A percentile compares a stretch with the other conserved stretches of the same genome.
These are phyloP conservation scores for Empis stercorea DNA, from an alignment of 2,888 invertebrate species.

Conservation along the genomic window DNA sequence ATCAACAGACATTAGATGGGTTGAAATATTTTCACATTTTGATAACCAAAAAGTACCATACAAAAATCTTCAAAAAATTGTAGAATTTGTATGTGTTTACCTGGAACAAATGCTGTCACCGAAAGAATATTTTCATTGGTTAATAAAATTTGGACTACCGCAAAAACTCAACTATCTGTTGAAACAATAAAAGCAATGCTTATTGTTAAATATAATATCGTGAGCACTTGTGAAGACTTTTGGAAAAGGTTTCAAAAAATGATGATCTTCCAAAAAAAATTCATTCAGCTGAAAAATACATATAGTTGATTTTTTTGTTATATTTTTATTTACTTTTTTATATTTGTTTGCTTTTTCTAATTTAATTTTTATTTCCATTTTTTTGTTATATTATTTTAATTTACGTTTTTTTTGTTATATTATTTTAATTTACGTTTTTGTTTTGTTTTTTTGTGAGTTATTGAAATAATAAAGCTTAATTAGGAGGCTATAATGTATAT, in stretches of 20 bases:
- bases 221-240: not conserved
- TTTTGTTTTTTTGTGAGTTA: no score
- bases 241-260: not conserved
- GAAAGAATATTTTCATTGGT: slow-evolving; percentile 4
- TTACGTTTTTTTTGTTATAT: no score
- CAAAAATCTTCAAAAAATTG: not conserved
- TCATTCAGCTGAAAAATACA: not conserved
- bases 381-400: no score
- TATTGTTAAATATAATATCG: slow-evolving; percentile 1
- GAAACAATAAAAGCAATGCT: slow-evolving; percentile 3
- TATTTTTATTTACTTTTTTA: no score
- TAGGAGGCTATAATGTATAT: no score
- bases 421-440: no score
- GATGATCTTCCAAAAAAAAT: not conserved
- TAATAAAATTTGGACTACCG: slow-evolving; percentile 3
- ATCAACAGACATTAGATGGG: not conserved
- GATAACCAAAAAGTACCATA: not conserved
- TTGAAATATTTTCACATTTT: slow-evolving; percentile 1
- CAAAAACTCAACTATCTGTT: slow-evolving; percentile 3
- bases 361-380: no score
- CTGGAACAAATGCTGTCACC: slow-evolving; percentile 3
- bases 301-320: not conserved
- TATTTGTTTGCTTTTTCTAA: no score
- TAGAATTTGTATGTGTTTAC: slow-evolving; percentile 3
- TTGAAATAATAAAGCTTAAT: no score